Evolutionary conservation across 2,113 vertebrate species (phyloP).

Genomic region (Melanostigma gelatinosum): DNA sequence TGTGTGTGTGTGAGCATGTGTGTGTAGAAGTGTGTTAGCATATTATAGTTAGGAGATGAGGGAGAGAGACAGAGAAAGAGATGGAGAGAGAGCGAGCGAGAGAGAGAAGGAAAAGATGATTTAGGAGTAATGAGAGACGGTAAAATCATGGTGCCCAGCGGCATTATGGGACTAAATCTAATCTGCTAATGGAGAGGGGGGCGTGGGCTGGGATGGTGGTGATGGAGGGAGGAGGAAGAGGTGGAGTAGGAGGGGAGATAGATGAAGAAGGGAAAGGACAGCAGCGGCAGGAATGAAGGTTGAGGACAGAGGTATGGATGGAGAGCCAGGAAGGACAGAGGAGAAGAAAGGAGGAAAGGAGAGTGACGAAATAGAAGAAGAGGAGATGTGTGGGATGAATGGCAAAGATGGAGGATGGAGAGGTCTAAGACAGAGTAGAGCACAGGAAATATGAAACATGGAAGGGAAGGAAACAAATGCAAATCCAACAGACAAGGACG

Average conservation of each 20-base stretch:
- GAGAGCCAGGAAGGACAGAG: constrained; percentile 29
- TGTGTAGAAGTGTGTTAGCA: constrained; percentile 48
- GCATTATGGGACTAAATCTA: constrained; percentile 82
- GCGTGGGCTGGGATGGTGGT: constrained; percentile 33
- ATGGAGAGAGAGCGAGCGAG: constrained; percentile 9
- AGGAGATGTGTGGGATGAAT: neutral
- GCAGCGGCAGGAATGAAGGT: constrained; percentile 34
- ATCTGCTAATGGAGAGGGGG: constrained; percentile 80
- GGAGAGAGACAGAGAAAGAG: constrained; percentile 5
- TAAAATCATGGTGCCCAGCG: constrained; percentile 77
- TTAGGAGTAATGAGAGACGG: constrained; percentile 77
- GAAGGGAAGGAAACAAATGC: neutral
- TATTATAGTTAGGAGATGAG: constrained; percentile 47
- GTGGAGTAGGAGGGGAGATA: constrained; percentile 32
- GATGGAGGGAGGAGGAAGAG: constrained; percentile 32
- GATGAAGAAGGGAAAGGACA: constrained; percentile 47
- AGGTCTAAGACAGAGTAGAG: neutral
- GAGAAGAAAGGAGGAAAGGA: neutral
- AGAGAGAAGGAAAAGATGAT: constrained; percentile 74
- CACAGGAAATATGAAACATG: neutral
- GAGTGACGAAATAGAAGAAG: neutral
- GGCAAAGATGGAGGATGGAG: neutral
- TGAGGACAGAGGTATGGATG: constrained; percentile 36
- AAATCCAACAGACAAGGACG: neutral
- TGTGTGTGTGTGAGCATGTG: constrained; percentile 13